Conservation (phyloP, 2,113 vertebrate genomes). For the Struthio camelus region DNA sequence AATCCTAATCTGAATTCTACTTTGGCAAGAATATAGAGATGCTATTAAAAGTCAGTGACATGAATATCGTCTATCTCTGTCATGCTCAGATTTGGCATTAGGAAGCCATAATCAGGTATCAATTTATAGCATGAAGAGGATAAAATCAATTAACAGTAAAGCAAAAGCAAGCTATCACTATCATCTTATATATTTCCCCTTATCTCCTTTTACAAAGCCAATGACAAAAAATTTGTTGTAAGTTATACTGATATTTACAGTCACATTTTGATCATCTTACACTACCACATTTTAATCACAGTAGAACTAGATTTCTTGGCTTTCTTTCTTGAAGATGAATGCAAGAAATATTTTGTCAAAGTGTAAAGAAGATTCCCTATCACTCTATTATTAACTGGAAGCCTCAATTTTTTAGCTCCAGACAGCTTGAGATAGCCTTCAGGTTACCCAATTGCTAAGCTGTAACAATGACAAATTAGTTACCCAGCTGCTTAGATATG, state of each 20-base stretch:
- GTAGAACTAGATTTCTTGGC: not conserved
- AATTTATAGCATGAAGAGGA: not conserved
- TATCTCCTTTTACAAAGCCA: not conserved
- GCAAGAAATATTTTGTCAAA: not conserved
- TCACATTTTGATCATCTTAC: not conserved
- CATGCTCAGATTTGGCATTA: not conserved
- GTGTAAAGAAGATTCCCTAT: not conserved
- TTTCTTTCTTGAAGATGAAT: not conserved
- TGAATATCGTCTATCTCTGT: not conserved
- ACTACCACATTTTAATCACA: not conserved
- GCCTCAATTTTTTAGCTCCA: not conserved
- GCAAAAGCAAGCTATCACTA: not conserved
- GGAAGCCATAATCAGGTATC: not conserved
- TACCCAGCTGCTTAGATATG: not conserved
- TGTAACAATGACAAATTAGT: constrained; percentile 12
- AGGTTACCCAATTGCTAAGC: not conserved
- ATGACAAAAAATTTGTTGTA: not conserved
- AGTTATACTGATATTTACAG: not conserved
- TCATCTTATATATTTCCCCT: not conserved
- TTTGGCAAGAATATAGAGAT: not conserved
- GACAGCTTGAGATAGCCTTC: not conserved
- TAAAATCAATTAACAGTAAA: constrained; percentile 19
- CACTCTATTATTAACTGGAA: not conserved
- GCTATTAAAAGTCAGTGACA: not conserved
- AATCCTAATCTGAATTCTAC: not conserved